phyloP scores from a whole-genome alignment of 2,888 invertebrate species.

The Acleris sparsana region DNA sequence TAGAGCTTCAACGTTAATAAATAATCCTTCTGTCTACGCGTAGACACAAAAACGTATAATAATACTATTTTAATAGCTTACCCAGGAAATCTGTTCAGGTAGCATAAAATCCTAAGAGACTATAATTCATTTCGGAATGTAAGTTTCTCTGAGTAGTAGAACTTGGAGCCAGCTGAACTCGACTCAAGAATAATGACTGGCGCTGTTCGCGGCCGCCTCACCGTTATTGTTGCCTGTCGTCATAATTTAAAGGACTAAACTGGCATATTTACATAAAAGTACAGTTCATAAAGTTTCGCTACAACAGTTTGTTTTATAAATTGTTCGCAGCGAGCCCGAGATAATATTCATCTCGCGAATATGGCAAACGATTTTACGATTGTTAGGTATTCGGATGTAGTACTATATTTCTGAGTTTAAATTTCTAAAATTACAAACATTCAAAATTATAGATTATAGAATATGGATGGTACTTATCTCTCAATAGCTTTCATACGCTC shows the following conservation, averaged over 20 bases:
- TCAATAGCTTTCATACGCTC: no score
- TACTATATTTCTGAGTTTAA: no score
- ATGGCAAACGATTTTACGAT: constrained; percentile 11
- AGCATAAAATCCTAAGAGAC: constrained; percentile 17
- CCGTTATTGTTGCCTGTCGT: constrained; percentile 47
- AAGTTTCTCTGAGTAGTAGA: constrained; percentile 15
- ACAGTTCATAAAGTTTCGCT: constrained; percentile 40
- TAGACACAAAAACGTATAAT: background rate
- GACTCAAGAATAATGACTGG: constrained; percentile 50
- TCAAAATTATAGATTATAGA: no score
- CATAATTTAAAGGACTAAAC: constrained; percentile 57
- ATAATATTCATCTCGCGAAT: constrained; percentile 26
- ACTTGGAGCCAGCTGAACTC: constrained; percentile 42
- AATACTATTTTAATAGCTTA: background rate
- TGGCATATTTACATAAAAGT: constrained; percentile 54
- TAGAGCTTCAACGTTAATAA: no score
- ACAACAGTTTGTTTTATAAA: constrained; percentile 35
- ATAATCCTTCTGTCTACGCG: background rate
- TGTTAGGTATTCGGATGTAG: constrained; percentile 21
- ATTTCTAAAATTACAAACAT: no score
- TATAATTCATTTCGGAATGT: constrained; percentile 19
- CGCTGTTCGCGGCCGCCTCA: constrained; percentile 44
- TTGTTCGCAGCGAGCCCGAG: constrained; percentile 16
- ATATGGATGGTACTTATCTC: no score
- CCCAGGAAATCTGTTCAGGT: background rate